Conservation (phyloP, 2,797 vertebrate species). For the Aratinga solstitialis region DNA sequence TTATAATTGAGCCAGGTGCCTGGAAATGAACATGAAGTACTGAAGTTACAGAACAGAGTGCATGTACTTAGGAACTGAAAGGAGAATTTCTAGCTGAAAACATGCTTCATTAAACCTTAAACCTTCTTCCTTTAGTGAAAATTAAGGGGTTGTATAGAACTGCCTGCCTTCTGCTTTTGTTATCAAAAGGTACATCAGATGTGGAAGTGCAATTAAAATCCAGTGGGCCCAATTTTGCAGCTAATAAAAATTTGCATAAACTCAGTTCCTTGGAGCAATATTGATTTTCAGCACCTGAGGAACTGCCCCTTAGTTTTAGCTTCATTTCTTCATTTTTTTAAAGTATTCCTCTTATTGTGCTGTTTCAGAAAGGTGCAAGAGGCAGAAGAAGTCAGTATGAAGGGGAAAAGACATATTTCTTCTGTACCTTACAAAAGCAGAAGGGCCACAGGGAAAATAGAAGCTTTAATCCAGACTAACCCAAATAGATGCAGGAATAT, state of each 20-base stretch:
- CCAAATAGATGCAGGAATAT: neutral
- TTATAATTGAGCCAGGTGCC: neutral
- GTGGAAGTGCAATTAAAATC: slow-evolving; percentile 22
- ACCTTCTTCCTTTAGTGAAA: neutral
- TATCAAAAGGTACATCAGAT: slow-evolving; percentile 8
- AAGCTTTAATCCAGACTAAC: neutral
- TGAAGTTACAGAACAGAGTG: neutral
- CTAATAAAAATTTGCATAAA: slow-evolving; percentile 1
- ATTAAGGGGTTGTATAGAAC: neutral
- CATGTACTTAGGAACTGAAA: neutral
- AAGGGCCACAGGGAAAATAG: neutral
- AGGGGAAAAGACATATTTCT: neutral
- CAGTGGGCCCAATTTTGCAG: neutral
- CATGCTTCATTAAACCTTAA: neutral
- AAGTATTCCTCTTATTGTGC: neutral
- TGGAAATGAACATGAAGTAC: slow-evolving; percentile 5
- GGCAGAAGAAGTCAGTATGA: neutral
- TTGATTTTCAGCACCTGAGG: slow-evolving; percentile 3
- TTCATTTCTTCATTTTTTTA: neutral
- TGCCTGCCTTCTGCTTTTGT: neutral
- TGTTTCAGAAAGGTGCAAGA: neutral
- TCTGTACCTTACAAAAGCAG: neutral
- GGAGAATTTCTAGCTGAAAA: slow-evolving; percentile 3
- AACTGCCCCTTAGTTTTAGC: neutral
- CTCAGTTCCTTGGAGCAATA: neutral